Conservation (phyloP, 92 coral and sea anemone species). For the Epizoanthus scotinus region DNA sequence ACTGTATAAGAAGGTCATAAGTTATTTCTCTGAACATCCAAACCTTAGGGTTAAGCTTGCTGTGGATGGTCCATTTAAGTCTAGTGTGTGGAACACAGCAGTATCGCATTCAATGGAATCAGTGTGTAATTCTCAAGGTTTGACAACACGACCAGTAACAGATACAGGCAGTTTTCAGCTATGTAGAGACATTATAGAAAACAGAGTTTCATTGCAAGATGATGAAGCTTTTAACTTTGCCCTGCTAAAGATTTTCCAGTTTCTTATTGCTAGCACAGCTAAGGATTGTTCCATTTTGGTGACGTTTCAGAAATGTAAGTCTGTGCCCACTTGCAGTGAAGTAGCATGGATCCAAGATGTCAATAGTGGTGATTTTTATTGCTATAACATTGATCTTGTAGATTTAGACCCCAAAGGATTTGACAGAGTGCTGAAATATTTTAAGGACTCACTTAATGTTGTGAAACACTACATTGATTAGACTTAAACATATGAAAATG, state of each 20-base stretch:
- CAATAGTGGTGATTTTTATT: conserved; percentile 36
- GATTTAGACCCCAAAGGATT: conserved; percentile 89
- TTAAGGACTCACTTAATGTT: conserved; percentile 59
- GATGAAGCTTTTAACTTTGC: conserved; percentile 29
- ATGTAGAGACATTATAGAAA: conserved; percentile 20
- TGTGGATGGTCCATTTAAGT: conserved; percentile 61
- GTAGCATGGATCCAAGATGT: conserved; percentile 35
- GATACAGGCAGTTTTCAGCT: not conserved
- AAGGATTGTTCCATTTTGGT: conserved; percentile 94
- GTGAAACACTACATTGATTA: conserved; percentile 60
- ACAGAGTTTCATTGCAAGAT: conserved; percentile 30
- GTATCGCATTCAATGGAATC: not conserved
- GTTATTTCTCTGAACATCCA: conserved; percentile 51
- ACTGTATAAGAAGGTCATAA: conserved; percentile 52
- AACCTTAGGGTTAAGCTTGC: conserved; percentile 47
- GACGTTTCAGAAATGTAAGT: conserved; percentile 62
- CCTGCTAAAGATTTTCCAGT: conserved; percentile 62
- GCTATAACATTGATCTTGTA: conserved; percentile 78
- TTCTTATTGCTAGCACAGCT: conserved; percentile 84
- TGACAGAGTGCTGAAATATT: conserved; percentile 82
- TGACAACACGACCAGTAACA: not conserved
- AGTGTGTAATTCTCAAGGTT: not conserved
- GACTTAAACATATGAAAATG: not conserved
- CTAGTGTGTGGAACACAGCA: conserved; percentile 59
- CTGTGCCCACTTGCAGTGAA: conserved; percentile 31